These are phyloP conservation scores for Passer domesticus DNA, from an alignment of 2,113 vertebrate species.

Conservation along the genomic window DNA sequence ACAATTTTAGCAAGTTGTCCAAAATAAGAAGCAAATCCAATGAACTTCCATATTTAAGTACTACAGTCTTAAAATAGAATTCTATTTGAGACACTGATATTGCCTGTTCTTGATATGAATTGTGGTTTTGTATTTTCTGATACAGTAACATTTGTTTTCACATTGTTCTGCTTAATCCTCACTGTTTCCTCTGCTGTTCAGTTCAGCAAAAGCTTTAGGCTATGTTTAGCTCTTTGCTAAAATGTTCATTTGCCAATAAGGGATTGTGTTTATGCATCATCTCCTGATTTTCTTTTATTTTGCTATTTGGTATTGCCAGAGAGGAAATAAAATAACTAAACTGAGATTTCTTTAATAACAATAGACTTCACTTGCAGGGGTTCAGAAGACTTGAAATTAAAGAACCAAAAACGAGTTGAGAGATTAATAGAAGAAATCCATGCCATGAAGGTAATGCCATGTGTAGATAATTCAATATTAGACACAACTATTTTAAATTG, in stretches of 20 bases:
- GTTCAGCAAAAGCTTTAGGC: background rate
- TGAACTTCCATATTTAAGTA: background rate
- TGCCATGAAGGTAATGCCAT: constrained; percentile 82
- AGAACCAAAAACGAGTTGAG: constrained; percentile 84
- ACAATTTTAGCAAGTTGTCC: background rate
- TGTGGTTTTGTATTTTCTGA: background rate
- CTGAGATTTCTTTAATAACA: background rate
- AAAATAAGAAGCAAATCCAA: background rate
- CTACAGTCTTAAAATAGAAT: background rate
- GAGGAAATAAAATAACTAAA: background rate
- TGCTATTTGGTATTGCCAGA: background rate
- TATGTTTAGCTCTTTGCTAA: background rate
- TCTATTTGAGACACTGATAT: background rate
- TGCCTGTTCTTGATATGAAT: background rate
- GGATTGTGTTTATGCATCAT: background rate
- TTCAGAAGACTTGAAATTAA: constrained; percentile 78
- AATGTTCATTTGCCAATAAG: background rate
- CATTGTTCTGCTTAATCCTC: background rate
- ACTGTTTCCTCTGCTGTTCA: background rate
- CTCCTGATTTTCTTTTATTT: background rate
- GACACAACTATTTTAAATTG: background rate
- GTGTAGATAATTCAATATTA: background rate
- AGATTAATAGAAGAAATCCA: constrained; percentile 91
- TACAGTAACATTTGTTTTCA: background rate
- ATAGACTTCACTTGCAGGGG: constrained; percentile 71